These are phyloP conservation scores for Mesochorus sp. DNA, from an alignment of 2,888 invertebrate genomes.

Conservation along the genomic window DNA sequence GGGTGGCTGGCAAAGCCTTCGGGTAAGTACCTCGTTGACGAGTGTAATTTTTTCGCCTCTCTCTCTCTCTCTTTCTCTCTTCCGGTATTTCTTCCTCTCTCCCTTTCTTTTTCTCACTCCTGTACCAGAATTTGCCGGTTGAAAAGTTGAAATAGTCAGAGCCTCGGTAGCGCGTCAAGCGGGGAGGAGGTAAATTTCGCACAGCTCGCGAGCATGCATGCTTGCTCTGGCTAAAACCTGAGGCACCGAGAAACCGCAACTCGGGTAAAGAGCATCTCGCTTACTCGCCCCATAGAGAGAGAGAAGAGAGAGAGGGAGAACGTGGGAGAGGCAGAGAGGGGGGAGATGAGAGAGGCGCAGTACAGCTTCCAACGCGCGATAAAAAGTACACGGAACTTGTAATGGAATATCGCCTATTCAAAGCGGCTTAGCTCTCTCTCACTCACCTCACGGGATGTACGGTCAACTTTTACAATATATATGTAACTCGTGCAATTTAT, in stretches of 20 bases:
- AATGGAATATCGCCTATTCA: constrained; percentile 62
- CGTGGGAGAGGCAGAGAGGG: constrained; percentile 31
- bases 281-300: constrained; percentile 55
- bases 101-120: constrained; percentile 38
- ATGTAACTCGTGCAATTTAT: neutral
- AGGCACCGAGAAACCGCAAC: constrained; percentile 44
- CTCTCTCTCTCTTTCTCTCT: constrained; percentile 58
- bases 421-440: constrained; percentile 52
- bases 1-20: constrained; percentile 57
- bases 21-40: constrained; percentile 64
- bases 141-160: constrained; percentile 62
- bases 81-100: constrained; percentile 34
- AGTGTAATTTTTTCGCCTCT: constrained; percentile 65
- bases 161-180: constrained; percentile 40
- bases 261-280: constrained; percentile 53
- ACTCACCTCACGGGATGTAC: constrained; percentile 16
- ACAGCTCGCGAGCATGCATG: constrained; percentile 32
- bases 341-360: constrained; percentile 38
- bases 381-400: constrained; percentile 63
- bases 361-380: constrained; percentile 51
- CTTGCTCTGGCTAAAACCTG: constrained; percentile 28
- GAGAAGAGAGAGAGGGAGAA: constrained; percentile 4
- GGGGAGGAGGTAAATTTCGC: constrained; percentile 39
- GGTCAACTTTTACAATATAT: constrained; percentile 42
- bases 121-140: constrained; percentile 54